phyloP scores from a whole-genome alignment of 2,113 vertebrate genomes.

The Sceloporus undulatus region DNA sequence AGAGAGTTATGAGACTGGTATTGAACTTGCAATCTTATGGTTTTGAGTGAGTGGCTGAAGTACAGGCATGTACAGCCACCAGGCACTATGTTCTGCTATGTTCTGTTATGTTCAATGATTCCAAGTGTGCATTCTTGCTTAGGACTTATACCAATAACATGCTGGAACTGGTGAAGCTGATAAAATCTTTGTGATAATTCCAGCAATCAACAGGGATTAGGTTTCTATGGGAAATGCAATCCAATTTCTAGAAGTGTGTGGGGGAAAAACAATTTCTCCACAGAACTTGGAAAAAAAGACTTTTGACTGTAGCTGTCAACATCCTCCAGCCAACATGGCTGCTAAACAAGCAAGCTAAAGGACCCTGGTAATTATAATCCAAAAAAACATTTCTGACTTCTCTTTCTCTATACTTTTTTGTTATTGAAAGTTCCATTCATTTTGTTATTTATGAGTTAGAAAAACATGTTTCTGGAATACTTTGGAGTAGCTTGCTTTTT shows the following conservation, averaged over 20 bases:
- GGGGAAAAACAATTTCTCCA: not conserved
- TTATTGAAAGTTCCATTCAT: not conserved
- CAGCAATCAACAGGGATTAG: not conserved
- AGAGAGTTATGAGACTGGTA: too few relatives aligned
- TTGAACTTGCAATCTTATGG: too few relatives aligned
- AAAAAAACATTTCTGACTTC: too few relatives aligned
- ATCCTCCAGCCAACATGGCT: too few relatives aligned
- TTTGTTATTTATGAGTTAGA: not conserved
- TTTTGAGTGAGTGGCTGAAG: too few relatives aligned
- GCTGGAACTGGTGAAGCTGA: not conserved
- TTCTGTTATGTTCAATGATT: too few relatives aligned
- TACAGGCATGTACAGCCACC: too few relatives aligned
- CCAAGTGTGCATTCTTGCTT: not conserved
- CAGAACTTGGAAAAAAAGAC: too few relatives aligned
- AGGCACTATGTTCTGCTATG: too few relatives aligned
- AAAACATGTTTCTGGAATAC: not conserved
- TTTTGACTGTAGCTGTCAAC: too few relatives aligned
- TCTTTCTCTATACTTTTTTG: not conserved
- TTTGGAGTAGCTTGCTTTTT: not conserved
- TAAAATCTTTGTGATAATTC: not conserved
- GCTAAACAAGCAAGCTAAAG: not conserved
- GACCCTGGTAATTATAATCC: not conserved
- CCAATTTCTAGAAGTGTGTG: not conserved
- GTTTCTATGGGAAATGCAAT: too few relatives aligned
- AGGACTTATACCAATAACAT: not conserved